A percentile compares a stretch with the other conserved stretches of the same genome.
These are phyloP conservation scores for Stercorarius parasiticus DNA, from an alignment of 2,113 vertebrate genomes.

Conservation along the genomic window DNA sequence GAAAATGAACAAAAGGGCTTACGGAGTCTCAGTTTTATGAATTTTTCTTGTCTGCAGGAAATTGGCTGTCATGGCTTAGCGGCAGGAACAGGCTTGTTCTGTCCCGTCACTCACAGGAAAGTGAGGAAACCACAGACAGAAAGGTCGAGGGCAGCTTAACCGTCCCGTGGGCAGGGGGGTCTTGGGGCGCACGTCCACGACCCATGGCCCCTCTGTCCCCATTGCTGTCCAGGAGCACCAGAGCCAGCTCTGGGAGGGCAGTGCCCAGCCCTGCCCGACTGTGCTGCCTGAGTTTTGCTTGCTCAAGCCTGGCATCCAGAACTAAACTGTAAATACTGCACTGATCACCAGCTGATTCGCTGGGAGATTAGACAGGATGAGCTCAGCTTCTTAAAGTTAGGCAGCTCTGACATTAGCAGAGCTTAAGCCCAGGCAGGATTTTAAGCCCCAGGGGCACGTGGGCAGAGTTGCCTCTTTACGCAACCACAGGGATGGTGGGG, in stretches of 20 bases:
- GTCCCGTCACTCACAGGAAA: not conserved
- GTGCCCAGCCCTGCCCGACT: not conserved
- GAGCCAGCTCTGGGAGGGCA: not conserved
- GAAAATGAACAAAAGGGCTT: not conserved
- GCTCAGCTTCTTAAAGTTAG: conserved; percentile 43
- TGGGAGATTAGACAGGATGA: conserved; percentile 8
- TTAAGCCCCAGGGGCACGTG: not conserved
- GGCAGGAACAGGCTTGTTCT: not conserved
- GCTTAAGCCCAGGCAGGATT: conserved; percentile 25
- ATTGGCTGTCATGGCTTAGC: not conserved
- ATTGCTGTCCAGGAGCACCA: not conserved
- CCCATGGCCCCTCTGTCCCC: not conserved
- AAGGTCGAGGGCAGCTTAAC: not conserved
- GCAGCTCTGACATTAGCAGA: not conserved
- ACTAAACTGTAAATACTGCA: not conserved
- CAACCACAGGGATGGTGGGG: not conserved
- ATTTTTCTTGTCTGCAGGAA: not conserved
- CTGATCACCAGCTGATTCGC: not conserved
- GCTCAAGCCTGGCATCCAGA: not conserved
- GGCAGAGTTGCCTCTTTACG: not conserved
- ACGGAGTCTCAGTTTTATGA: not conserved
- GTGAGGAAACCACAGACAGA: not conserved
- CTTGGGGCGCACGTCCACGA: fast-evolving
- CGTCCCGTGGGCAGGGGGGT: fast-evolving
- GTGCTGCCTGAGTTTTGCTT: not conserved